Evolutionary conservation across 1,140 invertebrate species (phyloP).

Genomic region (Drosophila hydei): DNA sequence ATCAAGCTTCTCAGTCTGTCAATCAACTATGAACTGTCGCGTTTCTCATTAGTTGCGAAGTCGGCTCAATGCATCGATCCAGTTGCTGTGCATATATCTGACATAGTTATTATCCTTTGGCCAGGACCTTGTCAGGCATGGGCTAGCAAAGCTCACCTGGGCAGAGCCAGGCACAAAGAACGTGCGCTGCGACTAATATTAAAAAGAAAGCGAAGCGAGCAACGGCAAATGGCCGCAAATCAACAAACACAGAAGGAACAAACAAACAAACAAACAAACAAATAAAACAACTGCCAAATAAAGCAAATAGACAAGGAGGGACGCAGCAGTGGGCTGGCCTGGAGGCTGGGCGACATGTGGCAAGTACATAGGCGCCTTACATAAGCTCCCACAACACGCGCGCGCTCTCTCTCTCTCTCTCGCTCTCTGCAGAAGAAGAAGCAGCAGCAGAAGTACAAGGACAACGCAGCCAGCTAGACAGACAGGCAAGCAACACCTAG

Average conservation of each 20-base stretch:
- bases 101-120: too few relatives aligned
- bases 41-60: too few relatives aligned
- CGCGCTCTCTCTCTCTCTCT: slow-evolving; percentile 1
- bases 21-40: too few relatives aligned
- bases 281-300: slow-evolving; percentile 28
- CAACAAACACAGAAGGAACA: slow-evolving; percentile 42
- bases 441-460: slow-evolving; percentile 1
- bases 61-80: too few relatives aligned
- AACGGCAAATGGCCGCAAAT: slow-evolving; percentile 46
- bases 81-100: too few relatives aligned
- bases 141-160: too few relatives aligned
- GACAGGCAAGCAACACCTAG: slow-evolving; percentile 47
- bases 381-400: slow-evolving; percentile 9
- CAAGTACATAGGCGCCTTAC: slow-evolving; percentile 27
- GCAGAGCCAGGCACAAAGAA: slow-evolving; percentile 5
- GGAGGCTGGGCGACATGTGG: slow-evolving; percentile 13
- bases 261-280: slow-evolving; percentile 37
- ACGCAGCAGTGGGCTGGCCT: neutral
- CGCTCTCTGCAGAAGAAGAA: neutral
- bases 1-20: too few relatives aligned
- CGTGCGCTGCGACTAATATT: slow-evolving; percentile 6
- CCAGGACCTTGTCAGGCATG: too few relatives aligned
- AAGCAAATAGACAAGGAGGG: slow-evolving; percentile 10
- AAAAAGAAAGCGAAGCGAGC: slow-evolving; percentile 13
- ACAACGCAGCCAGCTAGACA: slow-evolving; percentile 34